Evolutionary conservation across 1,140 invertebrate genomes (phyloP).

Genomic region (Heliconius congener): DNA sequence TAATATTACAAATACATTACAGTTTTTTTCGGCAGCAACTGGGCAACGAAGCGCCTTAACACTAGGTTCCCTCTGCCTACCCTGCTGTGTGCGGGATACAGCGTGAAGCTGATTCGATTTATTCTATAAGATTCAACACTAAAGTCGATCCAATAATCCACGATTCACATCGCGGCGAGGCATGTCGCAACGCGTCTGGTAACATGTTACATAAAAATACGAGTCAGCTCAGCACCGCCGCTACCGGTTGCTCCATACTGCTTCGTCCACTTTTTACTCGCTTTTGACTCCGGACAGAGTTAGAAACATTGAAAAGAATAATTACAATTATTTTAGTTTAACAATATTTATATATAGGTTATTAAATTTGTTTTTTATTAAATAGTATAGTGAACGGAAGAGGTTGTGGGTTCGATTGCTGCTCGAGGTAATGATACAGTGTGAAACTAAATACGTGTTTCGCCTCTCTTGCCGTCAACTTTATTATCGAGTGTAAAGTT

Average conservation of each 20-base stretch:
- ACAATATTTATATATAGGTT: not conserved
- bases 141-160: slow-evolving; percentile 6
- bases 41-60: no score
- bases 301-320: not conserved
- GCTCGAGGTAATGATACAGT: no score
- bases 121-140: not conserved
- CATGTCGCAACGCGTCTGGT: slow-evolving; percentile 54
- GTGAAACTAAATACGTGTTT: no score
- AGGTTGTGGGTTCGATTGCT: no score
- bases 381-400: no score
- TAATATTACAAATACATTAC: not conserved
- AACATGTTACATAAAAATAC: slow-evolving; percentile 75
- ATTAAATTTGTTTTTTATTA: no score
- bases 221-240: slow-evolving; percentile 35
- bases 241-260: slow-evolving; percentile 43
- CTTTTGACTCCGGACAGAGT: not conserved
- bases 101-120: no score
- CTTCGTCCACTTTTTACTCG: slow-evolving; percentile 43
- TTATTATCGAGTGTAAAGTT: no score
- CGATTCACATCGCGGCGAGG: slow-evolving; percentile 33
- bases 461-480: no score
- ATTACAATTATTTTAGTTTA: not conserved
- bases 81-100: no score
- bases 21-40: not conserved
- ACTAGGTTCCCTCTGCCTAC: no score